phyloP scores from a whole-genome alignment of 2,888 invertebrate genomes.

The Leucania comma region DNA sequence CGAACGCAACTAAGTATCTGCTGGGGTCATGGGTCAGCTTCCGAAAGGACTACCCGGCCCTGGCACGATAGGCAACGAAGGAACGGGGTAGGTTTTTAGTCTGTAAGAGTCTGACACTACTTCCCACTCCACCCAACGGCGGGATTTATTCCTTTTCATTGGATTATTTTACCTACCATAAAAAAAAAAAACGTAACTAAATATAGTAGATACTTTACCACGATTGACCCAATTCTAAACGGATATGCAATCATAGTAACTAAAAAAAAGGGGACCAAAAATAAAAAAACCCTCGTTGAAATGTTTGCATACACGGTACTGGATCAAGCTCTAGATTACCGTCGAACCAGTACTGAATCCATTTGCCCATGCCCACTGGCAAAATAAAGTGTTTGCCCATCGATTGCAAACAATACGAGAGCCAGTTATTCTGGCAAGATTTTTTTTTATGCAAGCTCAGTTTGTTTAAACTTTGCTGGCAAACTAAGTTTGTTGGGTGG shows the following conservation, averaged over 20 bases:
- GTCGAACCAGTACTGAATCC: conserved; percentile 46
- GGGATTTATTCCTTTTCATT: too few species aligned
- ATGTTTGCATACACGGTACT: conserved; percentile 52
- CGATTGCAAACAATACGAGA: conserved; percentile 50
- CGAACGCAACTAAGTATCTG: too few species aligned
- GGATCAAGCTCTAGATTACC: conserved; percentile 60
- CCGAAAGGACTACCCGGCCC: too few species aligned
- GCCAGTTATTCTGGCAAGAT: conserved; percentile 41
- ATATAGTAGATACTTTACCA: not conserved
- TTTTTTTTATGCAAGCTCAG: conserved; percentile 34
- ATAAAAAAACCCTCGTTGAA: conserved; percentile 48
- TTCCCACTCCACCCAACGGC: too few species aligned
- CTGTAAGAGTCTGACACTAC: too few species aligned
- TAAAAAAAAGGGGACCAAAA: conserved; percentile 28
- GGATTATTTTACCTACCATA: too few species aligned
- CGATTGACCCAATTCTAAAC: conserved; percentile 27
- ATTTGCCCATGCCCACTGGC: conserved; percentile 48
- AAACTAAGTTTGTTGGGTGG: not conserved
- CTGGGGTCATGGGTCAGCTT: too few species aligned
- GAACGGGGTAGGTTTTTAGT: too few species aligned
- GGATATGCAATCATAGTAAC: conserved; percentile 29
- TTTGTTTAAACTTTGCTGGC: not conserved
- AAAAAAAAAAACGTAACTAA: too few species aligned
- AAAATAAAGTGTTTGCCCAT: conserved; percentile 55
- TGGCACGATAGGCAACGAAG: too few species aligned